Evolutionary conservation across 2,797 vertebrate species (phyloP).

Genomic region (Pelodytes ibericus): DNA sequence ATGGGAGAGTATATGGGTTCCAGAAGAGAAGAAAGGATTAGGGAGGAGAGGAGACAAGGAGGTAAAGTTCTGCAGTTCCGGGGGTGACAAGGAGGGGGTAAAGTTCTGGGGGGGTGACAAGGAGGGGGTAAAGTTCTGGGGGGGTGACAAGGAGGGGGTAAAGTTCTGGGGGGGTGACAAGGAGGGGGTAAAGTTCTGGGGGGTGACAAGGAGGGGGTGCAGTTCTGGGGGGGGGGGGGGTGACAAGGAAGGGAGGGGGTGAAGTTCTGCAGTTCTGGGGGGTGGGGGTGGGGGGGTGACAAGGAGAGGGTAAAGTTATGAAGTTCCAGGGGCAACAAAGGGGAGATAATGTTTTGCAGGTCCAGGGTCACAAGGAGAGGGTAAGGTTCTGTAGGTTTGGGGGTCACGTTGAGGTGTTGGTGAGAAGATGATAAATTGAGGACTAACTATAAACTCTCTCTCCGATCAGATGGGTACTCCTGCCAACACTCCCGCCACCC

Average conservation of each 20-base stretch:
- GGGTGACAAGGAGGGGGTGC: background rate
- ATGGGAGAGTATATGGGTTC: background rate
- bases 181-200: background rate
- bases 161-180: no score
- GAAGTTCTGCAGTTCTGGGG: no score
- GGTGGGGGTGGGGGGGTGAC: background rate
- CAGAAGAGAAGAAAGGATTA: no score
- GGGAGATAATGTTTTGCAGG: background rate
- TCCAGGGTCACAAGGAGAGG: background rate
- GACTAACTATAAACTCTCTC: background rate
- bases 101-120: no score
- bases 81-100: no score
- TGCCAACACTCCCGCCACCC: conserved; percentile 95
- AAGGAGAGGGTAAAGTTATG: no score
- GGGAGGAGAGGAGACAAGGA: no score
- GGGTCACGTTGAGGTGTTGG: background rate
- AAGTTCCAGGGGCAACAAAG: background rate
- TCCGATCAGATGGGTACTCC: conserved; percentile 92
- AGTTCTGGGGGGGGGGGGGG: no score
- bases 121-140: no score
- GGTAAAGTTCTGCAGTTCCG: no score
- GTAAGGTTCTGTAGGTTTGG: background rate
- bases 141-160: no score
- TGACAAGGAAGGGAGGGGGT: background rate
- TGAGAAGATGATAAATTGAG: background rate